Evolutionary conservation across 1,140 invertebrate species (phyloP).

Genomic region (Cheumatopsyche charites): DNA sequence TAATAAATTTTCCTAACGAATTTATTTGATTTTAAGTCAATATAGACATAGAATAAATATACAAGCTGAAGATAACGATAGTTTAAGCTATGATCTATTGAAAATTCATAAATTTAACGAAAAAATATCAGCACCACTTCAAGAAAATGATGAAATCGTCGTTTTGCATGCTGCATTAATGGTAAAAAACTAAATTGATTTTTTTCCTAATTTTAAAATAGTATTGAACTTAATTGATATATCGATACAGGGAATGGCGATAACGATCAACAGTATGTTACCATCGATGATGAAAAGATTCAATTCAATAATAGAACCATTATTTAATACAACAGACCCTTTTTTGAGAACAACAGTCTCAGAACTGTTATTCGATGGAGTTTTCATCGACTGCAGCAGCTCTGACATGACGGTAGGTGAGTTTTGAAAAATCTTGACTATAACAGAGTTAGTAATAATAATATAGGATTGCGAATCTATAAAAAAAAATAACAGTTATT

Average conservation of each 20-base stretch:
- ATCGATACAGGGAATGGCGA: slow-evolving; percentile 57
- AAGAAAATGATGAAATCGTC: slow-evolving; percentile 65
- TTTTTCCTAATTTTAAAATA: background rate
- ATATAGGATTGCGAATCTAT: too few relatives aligned
- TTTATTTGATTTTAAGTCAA: slow-evolving; percentile 57
- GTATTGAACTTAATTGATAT: too few relatives aligned
- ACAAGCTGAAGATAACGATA: slow-evolving; percentile 61
- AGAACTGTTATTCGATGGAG: slow-evolving; percentile 65
- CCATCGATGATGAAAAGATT: slow-evolving; percentile 53
- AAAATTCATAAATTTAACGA: slow-evolving; percentile 65
- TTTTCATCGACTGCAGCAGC: slow-evolving; percentile 61
- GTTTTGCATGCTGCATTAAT: slow-evolving; percentile 69
- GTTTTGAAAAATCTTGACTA: slow-evolving; percentile 36
- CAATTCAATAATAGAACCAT: slow-evolving; percentile 55
- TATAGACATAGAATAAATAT: slow-evolving; percentile 64
- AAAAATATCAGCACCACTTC: slow-evolving; percentile 61
- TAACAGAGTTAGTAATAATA: background rate
- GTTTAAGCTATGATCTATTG: slow-evolving; percentile 63
- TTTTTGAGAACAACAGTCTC: slow-evolving; percentile 61
- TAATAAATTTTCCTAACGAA: background rate
- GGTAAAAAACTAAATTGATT: slow-evolving; percentile 55
- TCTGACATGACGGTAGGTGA: slow-evolving; percentile 58
- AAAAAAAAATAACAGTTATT: too few relatives aligned
- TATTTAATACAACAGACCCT: slow-evolving; percentile 57
- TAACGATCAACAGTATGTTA: slow-evolving; percentile 55